Conservation (phyloP, 2,888 invertebrate genomes). For the Amblyjoppa proteus region DNA sequence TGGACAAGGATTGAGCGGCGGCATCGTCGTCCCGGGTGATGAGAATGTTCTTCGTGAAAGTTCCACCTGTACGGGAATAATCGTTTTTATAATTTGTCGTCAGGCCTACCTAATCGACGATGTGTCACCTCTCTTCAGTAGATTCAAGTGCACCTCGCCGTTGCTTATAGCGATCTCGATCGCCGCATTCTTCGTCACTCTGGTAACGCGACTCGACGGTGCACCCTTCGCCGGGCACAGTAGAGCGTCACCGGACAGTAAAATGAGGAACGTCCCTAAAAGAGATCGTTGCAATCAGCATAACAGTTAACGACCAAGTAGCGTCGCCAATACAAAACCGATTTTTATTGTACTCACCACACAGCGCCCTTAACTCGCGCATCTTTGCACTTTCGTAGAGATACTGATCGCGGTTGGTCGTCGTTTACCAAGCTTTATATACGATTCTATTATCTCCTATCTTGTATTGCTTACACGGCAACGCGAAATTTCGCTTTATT, state of each 20-base stretch:
- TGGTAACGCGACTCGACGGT: conserved; percentile 4
- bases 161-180: conserved; percentile 66
- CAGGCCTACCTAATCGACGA: background rate
- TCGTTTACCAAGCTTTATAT: conserved; percentile 45
- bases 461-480: background rate
- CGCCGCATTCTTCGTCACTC: conserved; percentile 71
- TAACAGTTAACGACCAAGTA: background rate
- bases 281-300: background rate
- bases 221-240: conserved; percentile 10
- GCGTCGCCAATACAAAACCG: background rate
- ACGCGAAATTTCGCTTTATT: conserved; percentile 13
- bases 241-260: conserved; percentile 25
- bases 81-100: background rate
- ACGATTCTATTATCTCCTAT: conserved; percentile 31
- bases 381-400: conserved; percentile 9
- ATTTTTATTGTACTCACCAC: background rate
- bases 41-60: conserved; percentile 66
- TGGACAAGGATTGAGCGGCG: background rate
- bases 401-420: conserved; percentile 29
- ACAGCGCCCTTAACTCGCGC: conserved; percentile 29
- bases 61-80: conserved; percentile 66
- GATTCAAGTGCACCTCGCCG: conserved; percentile 63
- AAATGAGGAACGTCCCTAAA: conserved; percentile 44
- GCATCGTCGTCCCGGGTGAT: conserved; percentile 59
- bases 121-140: background rate